phyloP scores from a whole-genome alignment of 2,797 vertebrate species.

The Allobates femoralis region DNA sequence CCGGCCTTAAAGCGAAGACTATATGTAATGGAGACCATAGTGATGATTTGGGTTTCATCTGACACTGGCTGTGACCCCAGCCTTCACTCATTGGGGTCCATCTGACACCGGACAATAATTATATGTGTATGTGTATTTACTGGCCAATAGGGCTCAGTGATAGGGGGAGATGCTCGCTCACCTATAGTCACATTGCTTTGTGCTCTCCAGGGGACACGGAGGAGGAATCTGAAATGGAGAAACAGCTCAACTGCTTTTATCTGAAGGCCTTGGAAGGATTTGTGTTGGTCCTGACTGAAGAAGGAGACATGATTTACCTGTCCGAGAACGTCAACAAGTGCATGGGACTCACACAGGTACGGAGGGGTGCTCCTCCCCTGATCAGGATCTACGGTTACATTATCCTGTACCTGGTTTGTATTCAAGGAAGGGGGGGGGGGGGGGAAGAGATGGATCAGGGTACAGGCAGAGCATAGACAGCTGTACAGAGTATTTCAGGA shows the following conservation, averaged over 20 bases:
- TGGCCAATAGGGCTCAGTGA: background rate
- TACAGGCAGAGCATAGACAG: too few relatives aligned
- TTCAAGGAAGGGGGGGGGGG: too few relatives aligned
- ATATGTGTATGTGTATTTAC: background rate
- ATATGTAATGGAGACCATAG: too few relatives aligned
- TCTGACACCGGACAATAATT: too few relatives aligned
- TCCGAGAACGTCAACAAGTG: slow-evolving; percentile 97
- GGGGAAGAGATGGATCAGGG: too few relatives aligned
- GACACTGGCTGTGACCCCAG: too few relatives aligned
- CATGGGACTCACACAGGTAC: slow-evolving; percentile 95
- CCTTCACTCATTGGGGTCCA: too few relatives aligned
- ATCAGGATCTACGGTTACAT: background rate
- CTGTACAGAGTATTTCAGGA: too few relatives aligned
- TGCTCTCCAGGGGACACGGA: slow-evolving; percentile 78
- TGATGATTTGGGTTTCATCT: too few relatives aligned
- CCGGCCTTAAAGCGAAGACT: too few relatives aligned
- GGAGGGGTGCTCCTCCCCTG: slow-evolving; percentile 21
- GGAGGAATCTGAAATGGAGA: slow-evolving; percentile 87
- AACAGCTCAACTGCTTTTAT: slow-evolving; percentile 91
- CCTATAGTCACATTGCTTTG: background rate
- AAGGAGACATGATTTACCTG: slow-evolving; percentile 96
- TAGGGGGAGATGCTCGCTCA: background rate
- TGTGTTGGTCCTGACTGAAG: slow-evolving; percentile 95
- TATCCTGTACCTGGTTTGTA: too few relatives aligned
- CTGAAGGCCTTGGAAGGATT: slow-evolving; percentile 96